Base-by-base conservation (phyloP, 2,888 invertebrate species). In the Rhamnusium bicolor region DNA sequence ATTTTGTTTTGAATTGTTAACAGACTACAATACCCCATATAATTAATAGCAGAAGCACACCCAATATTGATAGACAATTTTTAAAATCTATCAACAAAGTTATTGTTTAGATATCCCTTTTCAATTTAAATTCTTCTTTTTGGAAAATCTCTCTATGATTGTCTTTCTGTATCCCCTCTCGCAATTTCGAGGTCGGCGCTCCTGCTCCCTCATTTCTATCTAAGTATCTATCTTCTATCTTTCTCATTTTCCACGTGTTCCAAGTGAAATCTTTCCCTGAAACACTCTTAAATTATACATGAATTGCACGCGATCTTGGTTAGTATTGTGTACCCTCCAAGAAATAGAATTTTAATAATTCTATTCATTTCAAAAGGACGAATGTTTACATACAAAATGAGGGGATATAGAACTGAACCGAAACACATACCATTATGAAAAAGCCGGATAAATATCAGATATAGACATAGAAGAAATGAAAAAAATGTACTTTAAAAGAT, bases 271-370 rank as follows among this genome's bases (percentile, higher is more conserved):
- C 63, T 29, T 63, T 47, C 61, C 61, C 27, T 12, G 49, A 49
- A 63, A 49, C 18, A 49, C 27, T 63, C 63, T 49, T 63, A 63
- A 63, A 63, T 63, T 63, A 63, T 63, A 63, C 63, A 63, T 63
- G 63, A 63, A 49, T 49, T 14, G 63, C 49, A 63, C 63, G 63
- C 63, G 49, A 63, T 63, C 49, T 40, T 18, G 49, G 49, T 63
- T 24, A 51, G 63, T 49, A 63, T 63, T 49, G 63, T 49, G 63
- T 63, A 63, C 49, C 27, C 21, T 51, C 7, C 49, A 49, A 49
- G 63, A 27, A 63, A 63, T 63, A 63, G 63, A 63, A 63, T 63
- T 63, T 63, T 63, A 63, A 63, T 63, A 63, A 63, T 63, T 63
- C 63, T 18, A 63, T 63, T 63, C 63, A 63, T 63, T 27, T 32